A percentile compares a stretch with the other conserved stretches of the same genome.
phyloP scores from a whole-genome alignment of 2,888 invertebrate species.

The Leptinotarsa juncta region DNA sequence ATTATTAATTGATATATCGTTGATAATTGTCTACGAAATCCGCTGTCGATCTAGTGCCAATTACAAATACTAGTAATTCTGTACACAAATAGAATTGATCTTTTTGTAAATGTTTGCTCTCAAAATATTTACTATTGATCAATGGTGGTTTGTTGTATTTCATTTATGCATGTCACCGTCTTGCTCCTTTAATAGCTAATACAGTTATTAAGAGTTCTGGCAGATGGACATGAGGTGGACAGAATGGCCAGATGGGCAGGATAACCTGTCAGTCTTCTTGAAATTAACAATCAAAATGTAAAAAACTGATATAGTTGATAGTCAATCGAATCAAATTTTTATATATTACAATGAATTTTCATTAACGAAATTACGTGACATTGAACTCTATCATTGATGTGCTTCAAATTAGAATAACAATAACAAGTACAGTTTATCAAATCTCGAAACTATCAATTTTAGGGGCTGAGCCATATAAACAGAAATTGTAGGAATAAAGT shows the following conservation, averaged over 20 bases:
- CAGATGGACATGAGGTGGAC: background rate
- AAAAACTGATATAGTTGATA: no score
- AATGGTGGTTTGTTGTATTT: slow-evolving; percentile 41
- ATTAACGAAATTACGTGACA: no score
- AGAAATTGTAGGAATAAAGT: no score
- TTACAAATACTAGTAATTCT: slow-evolving; percentile 48
- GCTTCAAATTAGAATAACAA: no score
- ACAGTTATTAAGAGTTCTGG: background rate
- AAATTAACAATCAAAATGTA: no score
- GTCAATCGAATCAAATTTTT: no score
- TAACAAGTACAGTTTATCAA: no score
- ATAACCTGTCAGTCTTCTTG: background rate
- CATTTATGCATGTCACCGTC: slow-evolving; percentile 24
- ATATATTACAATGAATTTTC: no score
- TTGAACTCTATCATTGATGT: no score
- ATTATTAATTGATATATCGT: slow-evolving; percentile 45
- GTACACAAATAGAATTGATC: slow-evolving; percentile 49
- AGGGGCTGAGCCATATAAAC: no score
- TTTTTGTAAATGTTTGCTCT: slow-evolving; percentile 50
- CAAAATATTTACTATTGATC: slow-evolving; percentile 49
- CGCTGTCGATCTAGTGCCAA: slow-evolving; percentile 45
- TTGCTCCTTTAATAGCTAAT: background rate
- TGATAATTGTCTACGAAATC: slow-evolving; percentile 48
- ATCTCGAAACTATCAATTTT: no score
- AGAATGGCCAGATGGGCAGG: background rate